A percentile compares a stretch with the other conserved stretches of the same genome.
Evolutionary conservation across 2,888 invertebrate species (phyloP).

Genomic region (Dasysyrphus tricinctus): DNA sequence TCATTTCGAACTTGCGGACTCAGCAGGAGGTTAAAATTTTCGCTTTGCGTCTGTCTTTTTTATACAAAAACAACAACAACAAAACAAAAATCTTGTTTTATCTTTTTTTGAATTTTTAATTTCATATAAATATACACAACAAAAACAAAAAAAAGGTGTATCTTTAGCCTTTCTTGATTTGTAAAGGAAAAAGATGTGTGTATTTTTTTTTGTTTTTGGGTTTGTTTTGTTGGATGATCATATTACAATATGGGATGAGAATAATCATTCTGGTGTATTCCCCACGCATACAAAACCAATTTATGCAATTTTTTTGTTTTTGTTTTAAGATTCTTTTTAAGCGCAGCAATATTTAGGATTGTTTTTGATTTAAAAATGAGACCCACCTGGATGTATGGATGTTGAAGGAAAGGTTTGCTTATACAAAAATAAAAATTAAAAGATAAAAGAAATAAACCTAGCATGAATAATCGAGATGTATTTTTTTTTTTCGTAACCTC

Average conservation of each 20-base stretch:
- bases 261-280: conserved; percentile 67
- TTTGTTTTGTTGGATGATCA: conserved; percentile 58
- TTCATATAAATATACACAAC: conserved; percentile 63
- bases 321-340: conserved; percentile 42
- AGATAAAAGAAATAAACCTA: conserved; percentile 23
- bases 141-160: conserved; percentile 51
- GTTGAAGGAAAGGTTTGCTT: conserved; percentile 9
- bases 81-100: conserved; percentile 40
- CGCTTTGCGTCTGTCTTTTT: conserved; percentile 68
- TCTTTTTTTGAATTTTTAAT: conserved; percentile 62
- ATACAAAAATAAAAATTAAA: not conserved
- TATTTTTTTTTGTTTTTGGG: conserved; percentile 17
- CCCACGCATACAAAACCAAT: conserved; percentile 71
- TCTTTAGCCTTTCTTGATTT: conserved; percentile 38
- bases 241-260: conserved; percentile 72
- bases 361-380: conserved; percentile 64
- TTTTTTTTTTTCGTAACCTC: conserved; percentile 44
- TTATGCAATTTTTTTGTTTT: conserved; percentile 63
- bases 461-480: conserved; percentile 63
- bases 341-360: conserved; percentile 43
- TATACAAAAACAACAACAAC: not conserved
- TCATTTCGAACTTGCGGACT: conserved; percentile 72
- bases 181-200: conserved; percentile 14
- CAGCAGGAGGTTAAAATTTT: conserved; percentile 75
- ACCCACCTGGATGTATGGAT: conserved; percentile 72